Percentiles rank a stretch among this genome's conserved stretches.
Conservation (phyloP, 2,888 invertebrate genomes). For the Synergus itoensis region DNA sequence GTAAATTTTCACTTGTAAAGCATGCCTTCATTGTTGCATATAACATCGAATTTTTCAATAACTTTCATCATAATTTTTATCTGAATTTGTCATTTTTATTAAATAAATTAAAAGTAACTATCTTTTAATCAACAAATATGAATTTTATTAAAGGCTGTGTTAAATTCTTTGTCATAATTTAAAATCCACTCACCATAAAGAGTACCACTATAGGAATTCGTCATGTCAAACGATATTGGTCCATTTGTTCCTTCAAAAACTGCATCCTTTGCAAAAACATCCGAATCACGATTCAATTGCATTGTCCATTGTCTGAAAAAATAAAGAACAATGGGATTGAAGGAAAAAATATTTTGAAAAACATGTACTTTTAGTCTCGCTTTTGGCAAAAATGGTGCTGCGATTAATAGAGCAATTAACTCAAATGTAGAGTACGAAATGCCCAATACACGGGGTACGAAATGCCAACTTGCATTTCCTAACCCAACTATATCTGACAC, state of each 20-base stretch:
- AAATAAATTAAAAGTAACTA: neutral
- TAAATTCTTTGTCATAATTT: neutral
- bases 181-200: conserved; percentile 70
- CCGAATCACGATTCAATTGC: conserved; percentile 70
- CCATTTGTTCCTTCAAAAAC: conserved; percentile 72
- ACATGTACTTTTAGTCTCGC: conserved; percentile 7
- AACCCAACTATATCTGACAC: too few species aligned
- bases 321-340: conserved; percentile 37
- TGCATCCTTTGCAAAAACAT: conserved; percentile 72
- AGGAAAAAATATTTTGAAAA: neutral
- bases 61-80: neutral
- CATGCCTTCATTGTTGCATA: neutral
- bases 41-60: neutral
- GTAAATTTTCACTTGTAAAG: neutral
- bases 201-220: conserved; percentile 73
- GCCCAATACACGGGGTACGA: too few species aligned
- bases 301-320: conserved; percentile 73
- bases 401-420: conserved; percentile 6
- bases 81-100: neutral
- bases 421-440: too few species aligned
- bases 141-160: neutral
- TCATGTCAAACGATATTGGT: conserved; percentile 71
- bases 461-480: too few species aligned
- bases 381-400: neutral
- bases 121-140: neutral